Evolutionary conservation across 1,140 invertebrate species (phyloP), one percentile per base, ranked within the genome.

Genomic region (Drosophila pectinifera): DNA sequence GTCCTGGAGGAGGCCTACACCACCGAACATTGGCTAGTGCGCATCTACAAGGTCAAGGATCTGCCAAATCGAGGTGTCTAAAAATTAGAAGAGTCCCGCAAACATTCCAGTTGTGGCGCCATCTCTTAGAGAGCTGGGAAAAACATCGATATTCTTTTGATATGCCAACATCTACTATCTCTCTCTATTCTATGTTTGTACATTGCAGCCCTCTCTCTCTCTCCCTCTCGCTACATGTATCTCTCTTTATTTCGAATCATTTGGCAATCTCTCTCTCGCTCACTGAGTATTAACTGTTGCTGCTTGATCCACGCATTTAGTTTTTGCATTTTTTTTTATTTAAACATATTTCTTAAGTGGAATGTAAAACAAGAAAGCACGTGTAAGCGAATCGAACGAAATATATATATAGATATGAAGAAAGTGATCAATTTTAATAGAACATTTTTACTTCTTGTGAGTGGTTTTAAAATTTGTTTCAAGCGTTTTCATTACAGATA

Each of bases 41-140:
- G 98, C 78, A 98, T 98, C 86, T 98, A 98, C 92, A 98, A 97
- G 94, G 97, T 98, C 11, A 98, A 98, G 93, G 96, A 97, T 91
- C 93, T 98, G 74, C 95, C 95, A 62, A 98, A 98, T 92, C 93
- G 97, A 80, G 97, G 97, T 5, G 94, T 95, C 39, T 95, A 93
- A 78, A 34, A 6, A 10, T 22, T 13, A n/a, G 3, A 10, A 0
- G 16, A 43, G 4, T 63, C 62, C 13, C 20, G 14, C 28, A n/a
- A 38, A 16, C 63, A 67, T 67, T 67, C 63, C 63, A 42, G 18
- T 34, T 34, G 28, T 20, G 28, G 48, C 28, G 13, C 11, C 46
- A 49, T 20, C 48, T 49, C 48, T 49, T 31, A 8, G 48, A 49
- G 48, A 49, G 48, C 16, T 34, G 28, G 13, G 36, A 53, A n/a